These are phyloP conservation scores for Platalea minor DNA, from an alignment of 2,797 vertebrate genomes.

Conservation along the genomic window DNA sequence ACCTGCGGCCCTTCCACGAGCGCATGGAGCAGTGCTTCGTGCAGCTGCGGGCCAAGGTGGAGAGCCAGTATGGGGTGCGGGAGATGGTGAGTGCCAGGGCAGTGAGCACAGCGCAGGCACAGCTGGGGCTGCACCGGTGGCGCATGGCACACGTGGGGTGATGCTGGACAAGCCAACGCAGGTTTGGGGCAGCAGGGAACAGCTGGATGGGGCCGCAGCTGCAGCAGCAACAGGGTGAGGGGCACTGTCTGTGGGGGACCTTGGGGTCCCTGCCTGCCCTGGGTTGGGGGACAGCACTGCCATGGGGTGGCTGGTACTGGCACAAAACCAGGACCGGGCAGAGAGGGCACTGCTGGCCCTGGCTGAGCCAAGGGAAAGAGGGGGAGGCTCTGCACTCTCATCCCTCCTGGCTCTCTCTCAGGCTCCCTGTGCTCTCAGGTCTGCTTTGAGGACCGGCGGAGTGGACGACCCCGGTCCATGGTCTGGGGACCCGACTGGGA, in stretches of 20 bases:
- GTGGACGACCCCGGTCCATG: slow-evolving; percentile 35
- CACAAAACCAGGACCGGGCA: not conserved
- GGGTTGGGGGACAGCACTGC: not conserved
- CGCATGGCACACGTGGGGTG: fast-evolving
- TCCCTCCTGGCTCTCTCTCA: not conserved
- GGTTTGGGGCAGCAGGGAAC: not conserved
- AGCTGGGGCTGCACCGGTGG: fast-evolving
- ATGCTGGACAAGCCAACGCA: fast-evolving
- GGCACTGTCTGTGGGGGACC: not conserved
- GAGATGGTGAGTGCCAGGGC: slow-evolving; percentile 44
- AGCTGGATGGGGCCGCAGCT: not conserved
- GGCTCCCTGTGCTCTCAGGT: not conserved
- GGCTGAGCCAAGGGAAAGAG: not conserved
- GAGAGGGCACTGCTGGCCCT: not conserved
- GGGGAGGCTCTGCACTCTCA: not conserved
- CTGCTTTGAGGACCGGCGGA: slow-evolving; percentile 23
- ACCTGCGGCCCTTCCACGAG: slow-evolving; percentile 61
- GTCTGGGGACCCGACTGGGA: not conserved
- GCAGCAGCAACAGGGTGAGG: not conserved
- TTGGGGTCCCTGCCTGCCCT: not conserved
- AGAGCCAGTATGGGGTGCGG: slow-evolving; percentile 50
- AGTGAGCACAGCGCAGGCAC: fast-evolving
- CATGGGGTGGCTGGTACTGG: no score
- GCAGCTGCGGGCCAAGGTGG: slow-evolving; percentile 61
- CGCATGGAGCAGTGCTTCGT: slow-evolving; percentile 65